Evolutionary conservation across 2,888 invertebrate genomes (phyloP), one percentile per base, ranked within the genome.

Genomic region (Drosophila anceps): DNA sequence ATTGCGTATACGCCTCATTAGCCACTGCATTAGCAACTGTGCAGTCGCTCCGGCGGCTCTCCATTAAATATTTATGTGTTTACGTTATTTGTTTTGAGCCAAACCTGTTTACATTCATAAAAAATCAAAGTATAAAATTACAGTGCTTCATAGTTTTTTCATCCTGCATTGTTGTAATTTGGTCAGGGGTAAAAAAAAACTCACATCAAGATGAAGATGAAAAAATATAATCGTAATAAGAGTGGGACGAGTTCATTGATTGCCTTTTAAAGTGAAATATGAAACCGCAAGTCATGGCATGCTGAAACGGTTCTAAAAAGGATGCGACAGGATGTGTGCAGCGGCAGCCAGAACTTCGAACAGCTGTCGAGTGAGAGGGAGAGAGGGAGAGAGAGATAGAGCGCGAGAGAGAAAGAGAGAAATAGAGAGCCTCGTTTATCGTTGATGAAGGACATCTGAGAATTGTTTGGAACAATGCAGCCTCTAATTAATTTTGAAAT

Each of bases 191-290:
- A 53, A 9, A 5, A 5, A 53, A n/a, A 29, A 18, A 29, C 4
- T 27, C 27, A 27, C 27, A 55, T 18, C 15, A 31, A 31, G 18
- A 29, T 29, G 18, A 41, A 41, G 27, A 39, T 18, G 33, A 67
- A 55, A 46, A 48, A 43, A 62, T 54, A 31, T 59, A 66, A 77
- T 29, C 31, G 63, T 43, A 43, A 61, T 55, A 61, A 53, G 66
- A 73, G 59, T 44, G 75, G 54, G 43, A 10, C 13, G 53, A 41
- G 64, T 65, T 75, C 76, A 79, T 78, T 81, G 78, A 83, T 81
- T 79, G 83, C 84, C 77, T 72, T 83, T 78, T 76, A 80, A 76
- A 75, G 64, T 78, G 84, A 72, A 84, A 84, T 78, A 50, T 59
- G 79, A 84, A 78, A 84, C 79, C 73, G 46, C 83, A 83, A 75